These are phyloP conservation scores for Cromileptes altivelis DNA, from an alignment of 2,113 vertebrate genomes.

Conservation along the genomic window DNA sequence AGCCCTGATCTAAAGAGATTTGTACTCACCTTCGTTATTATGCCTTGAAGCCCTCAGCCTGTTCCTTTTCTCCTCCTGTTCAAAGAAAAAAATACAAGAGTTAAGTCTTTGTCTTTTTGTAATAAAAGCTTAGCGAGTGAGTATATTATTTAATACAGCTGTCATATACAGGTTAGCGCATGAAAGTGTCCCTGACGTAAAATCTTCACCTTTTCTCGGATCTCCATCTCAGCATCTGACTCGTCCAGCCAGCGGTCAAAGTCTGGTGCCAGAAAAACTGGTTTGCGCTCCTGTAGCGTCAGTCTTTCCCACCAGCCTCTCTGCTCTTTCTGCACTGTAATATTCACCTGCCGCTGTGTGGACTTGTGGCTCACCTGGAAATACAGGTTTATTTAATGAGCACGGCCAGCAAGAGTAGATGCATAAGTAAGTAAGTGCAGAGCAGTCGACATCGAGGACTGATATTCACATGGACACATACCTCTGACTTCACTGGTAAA, in stretches of 20 bases:
- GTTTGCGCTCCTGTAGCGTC: conserved; percentile 91
- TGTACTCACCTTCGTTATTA: conserved; percentile 90
- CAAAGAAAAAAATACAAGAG: conserved; percentile 45
- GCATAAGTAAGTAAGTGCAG: not conserved
- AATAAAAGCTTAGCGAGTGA: not conserved
- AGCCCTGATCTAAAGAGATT: not conserved
- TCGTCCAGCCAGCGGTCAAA: conserved; percentile 98
- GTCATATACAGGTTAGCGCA: not conserved
- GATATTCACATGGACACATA: conserved; percentile 61
- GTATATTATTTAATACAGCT: not conserved
- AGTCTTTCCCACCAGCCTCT: conserved; percentile 94
- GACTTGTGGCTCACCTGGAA: conserved; percentile 87
- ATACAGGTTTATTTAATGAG: conserved; percentile 1
- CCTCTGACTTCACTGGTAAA: conserved; percentile 89
- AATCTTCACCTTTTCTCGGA: conserved; percentile 88
- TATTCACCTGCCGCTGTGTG: conserved; percentile 94
- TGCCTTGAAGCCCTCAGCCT: conserved; percentile 88
- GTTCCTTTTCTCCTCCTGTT: conserved; percentile 93
- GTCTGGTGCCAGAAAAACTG: conserved; percentile 91
- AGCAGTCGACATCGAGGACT: not conserved
- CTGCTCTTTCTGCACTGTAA: conserved; percentile 90
- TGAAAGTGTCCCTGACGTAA: not conserved
- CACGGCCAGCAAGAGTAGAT: not conserved
- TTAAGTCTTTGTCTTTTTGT: not conserved
- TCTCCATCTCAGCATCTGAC: conserved; percentile 96